Evolutionary conservation across 2,797 vertebrate species (phyloP), one percentile per base, ranked within the genome.

Genomic region (Alauda arvensis): DNA sequence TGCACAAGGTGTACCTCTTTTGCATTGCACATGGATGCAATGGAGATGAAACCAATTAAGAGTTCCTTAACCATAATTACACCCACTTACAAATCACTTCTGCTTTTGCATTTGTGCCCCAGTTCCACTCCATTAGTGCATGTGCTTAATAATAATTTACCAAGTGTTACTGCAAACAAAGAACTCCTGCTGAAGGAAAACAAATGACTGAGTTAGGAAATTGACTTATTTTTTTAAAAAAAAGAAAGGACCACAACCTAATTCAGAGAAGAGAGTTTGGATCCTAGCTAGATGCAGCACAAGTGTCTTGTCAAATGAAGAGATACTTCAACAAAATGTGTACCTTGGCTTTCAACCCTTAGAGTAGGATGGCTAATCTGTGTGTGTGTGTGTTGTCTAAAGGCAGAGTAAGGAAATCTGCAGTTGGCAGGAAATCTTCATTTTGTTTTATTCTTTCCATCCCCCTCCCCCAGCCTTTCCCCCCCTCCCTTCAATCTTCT

Each of bases 71-170:
- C 71, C 14, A 15, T 84, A 84, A 89, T 89, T 82, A 18, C 51
- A 86, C 25, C 10, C 84, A 40, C 56, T 55, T 89, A 72, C n/a
- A 79, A 88, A 84, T 93, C 57, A 67, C 55, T 82, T 86, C 42
- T 82, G 42, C 42, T 86, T 84, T 80, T 88, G 34, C 33, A 24
- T 91, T 89, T 82, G n/a, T 74, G 33, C 25, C 51, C 55, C 28
- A 18, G 26, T 74, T 79, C 19, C 39, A 60, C 34, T 61, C 31
- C 42, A 43, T 62, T 92, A 37, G 29, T 53, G 42, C 72, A 53
- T 84, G 34, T 42, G 42, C 42, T 77, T 82, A 72, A 72, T 76
- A 90, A 77, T 78, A 76, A 78, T 69, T 87, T 88, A 70, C 42
- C 4, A n/a, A 66, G 34, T 1, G 0, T 81, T 83, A 21, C 18